Conservation (phyloP, 1,140 invertebrate genomes). For the Drosophila teissieri region DNA sequence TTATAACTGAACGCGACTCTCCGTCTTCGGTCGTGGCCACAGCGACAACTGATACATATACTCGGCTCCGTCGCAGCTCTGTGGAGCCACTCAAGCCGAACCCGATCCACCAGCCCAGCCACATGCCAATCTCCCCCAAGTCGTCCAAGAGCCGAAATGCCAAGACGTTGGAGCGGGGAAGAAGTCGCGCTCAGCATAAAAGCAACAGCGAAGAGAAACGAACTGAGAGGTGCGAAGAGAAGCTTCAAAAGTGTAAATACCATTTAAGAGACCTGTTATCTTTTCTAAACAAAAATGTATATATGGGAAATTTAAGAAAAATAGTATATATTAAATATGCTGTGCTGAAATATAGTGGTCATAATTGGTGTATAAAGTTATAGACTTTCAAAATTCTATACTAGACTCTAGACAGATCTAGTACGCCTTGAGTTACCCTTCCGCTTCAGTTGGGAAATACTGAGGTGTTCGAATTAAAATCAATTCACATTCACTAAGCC, state of each 20-base stretch:
- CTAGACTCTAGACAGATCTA: no score
- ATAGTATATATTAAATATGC: no score
- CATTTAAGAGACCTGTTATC: neutral
- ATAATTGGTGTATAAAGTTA: no score
- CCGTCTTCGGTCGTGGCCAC: slow-evolving; percentile 19
- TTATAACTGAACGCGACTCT: slow-evolving; percentile 29
- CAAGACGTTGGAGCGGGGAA: slow-evolving; percentile 5
- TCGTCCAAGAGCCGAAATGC: slow-evolving; percentile 28
- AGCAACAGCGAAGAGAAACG: neutral
- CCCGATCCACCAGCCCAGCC: slow-evolving; percentile 14
- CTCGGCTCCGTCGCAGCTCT: neutral
- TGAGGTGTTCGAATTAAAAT: no score
- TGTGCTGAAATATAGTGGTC: no score
- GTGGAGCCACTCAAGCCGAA: slow-evolving; percentile 54
- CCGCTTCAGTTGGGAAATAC: no score
- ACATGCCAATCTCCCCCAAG: slow-evolving; percentile 12
- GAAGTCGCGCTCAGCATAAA: slow-evolving; percentile 19
- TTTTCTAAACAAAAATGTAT: neutral
- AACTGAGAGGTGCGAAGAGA: neutral
- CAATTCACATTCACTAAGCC: no score
- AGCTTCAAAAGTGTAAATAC: neutral
- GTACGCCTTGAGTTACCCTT: no score
- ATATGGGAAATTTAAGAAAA: neutral
- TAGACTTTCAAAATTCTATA: no score
- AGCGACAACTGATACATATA: slow-evolving; percentile 45